phyloP scores from a whole-genome alignment of 2,888 invertebrate species.

The Oxystoma pomonae region DNA sequence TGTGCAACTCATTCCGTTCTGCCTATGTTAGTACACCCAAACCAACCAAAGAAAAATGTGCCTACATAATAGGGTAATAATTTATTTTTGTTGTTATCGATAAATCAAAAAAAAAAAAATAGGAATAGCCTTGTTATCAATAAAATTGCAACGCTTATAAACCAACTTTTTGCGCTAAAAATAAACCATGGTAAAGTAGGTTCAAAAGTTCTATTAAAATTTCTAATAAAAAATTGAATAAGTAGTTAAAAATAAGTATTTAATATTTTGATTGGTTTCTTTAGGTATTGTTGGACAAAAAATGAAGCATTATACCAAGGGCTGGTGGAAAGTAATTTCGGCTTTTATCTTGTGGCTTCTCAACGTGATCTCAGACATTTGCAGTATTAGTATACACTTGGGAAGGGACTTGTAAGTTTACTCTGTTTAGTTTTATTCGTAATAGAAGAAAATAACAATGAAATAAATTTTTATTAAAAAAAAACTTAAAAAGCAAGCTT shows the following conservation, averaged over 20 bases:
- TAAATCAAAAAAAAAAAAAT: too few species aligned
- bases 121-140: too few species aligned
- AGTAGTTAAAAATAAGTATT: background rate
- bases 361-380: conserved; percentile 74
- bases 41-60: too few species aligned
- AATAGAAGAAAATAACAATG: too few species aligned
- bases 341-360: conserved; percentile 71
- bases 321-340: conserved; percentile 54
- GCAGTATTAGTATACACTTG: conserved; percentile 71
- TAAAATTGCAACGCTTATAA: background rate
- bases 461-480: too few species aligned
- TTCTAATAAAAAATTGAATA: background rate
- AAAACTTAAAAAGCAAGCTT: too few species aligned
- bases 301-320: conserved; percentile 51
- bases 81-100: too few species aligned
- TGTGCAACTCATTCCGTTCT: too few species aligned
- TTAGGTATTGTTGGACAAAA: conserved; percentile 45
- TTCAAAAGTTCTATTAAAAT: background rate
- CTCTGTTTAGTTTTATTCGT: too few species aligned
- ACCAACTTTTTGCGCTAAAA: background rate
- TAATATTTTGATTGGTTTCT: conserved; percentile 21
- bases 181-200: background rate
- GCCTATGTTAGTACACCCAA: too few species aligned
- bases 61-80: too few species aligned
- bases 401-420: conserved; percentile 66